Percentiles rank a stretch among this genome's conserved stretches.
phyloP scores from a whole-genome alignment of 2,113 vertebrate genomes.

The Chrysochloris asiatica region DNA sequence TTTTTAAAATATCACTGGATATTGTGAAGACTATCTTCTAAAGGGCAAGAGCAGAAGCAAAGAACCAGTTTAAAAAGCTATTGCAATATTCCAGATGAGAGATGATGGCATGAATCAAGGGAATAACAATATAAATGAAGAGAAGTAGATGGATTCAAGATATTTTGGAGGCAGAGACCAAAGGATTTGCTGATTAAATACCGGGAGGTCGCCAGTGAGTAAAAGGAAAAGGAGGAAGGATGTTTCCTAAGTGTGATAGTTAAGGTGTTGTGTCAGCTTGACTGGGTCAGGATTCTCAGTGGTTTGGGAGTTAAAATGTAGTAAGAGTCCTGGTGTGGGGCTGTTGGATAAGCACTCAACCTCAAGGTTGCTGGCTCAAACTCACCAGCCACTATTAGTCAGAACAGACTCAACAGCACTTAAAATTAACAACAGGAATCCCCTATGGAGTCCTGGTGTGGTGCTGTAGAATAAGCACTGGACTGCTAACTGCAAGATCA shows the following conservation, averaged over 20 bases:
- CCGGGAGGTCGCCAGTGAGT: background rate
- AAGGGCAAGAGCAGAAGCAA: background rate
- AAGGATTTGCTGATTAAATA: background rate
- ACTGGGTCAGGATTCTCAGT: too few species aligned
- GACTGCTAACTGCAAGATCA: too few species aligned
- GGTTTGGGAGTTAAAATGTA: too few species aligned
- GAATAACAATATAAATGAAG: background rate
- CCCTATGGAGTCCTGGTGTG: too few species aligned
- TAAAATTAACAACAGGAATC: too few species aligned
- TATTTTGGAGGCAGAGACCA: background rate
- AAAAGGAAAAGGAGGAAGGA: background rate
- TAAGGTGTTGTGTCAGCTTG: too few species aligned
- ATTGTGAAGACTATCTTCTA: conserved; percentile 10
- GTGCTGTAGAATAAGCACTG: too few species aligned
- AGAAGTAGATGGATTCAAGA: background rate
- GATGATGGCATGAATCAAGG: background rate
- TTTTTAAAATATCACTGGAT: background rate
- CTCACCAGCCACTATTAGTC: too few species aligned
- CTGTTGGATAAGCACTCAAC: too few species aligned
- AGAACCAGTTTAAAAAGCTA: background rate
- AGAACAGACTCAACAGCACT: too few species aligned
- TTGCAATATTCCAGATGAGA: background rate
- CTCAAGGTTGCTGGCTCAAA: too few species aligned
- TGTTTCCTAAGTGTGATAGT: background rate
- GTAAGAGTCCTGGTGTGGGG: too few species aligned